Base-by-base conservation (phyloP, 2,888 invertebrate genomes). In the Scaptomyza parva region DNA sequence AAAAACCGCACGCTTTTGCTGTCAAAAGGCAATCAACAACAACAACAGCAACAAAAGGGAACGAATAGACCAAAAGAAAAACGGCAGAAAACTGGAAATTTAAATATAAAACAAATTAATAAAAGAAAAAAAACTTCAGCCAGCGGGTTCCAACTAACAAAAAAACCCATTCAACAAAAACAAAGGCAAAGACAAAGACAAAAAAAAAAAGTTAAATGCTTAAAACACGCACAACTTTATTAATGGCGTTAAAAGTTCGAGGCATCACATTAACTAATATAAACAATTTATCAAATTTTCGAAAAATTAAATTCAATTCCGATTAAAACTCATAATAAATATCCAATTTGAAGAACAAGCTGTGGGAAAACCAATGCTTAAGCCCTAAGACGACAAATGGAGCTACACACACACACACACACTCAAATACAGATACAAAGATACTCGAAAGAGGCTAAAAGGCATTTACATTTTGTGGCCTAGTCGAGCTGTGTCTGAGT, bases 1-100 rank as follows among this genome's bases (percentile, higher is more conserved):
- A 58, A 43, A 76, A 57, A 28, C 53, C 48, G 86, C 88, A 88
- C 88, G 73, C 84, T 68, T 88, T 58, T 69, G 86, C 84, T 88
- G 84, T 84, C 86, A 88, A 73, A 79, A 67, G 47, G 48, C 40
- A 51, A 52, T 59, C 48, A 64, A 55, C 43, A 62, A 52, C 35
- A 43, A 52, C 52, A 41, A 35, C 35, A 40, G 39, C 47, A 67
- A 62, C 47, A 45, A 60, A 47, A 48, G 30, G 24, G 2, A 35
- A 35, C 58, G 66, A 76, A 70, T 55, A 45, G 63, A 54, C 61
- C 39, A 50, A 47, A 53, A 55, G 54, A 63, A 66, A 66, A 73
- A 14, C 14, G 51, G 51, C 63, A 58, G 75, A 75, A 72, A 82
- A 87, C 70, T 64, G 35, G 57, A 77, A 73, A 88, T 82, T 72